A percentile compares a stretch with the other conserved stretches of the same genome.
Evolutionary conservation across 2,113 vertebrate genomes (phyloP).

Genomic region (Python bivittatus): DNA sequence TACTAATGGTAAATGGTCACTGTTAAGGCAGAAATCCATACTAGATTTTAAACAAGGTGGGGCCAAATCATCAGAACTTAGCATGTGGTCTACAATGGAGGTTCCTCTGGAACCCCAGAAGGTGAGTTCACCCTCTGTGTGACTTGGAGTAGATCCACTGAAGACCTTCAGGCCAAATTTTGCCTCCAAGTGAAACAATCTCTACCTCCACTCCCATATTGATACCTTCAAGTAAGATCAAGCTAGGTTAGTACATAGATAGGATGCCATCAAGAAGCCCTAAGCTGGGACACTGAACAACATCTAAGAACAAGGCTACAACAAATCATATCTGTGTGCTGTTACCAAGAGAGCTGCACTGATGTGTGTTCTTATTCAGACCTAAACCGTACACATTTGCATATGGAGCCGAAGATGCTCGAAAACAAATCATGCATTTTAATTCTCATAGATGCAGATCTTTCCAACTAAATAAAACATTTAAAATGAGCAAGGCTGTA

Average conservation of each 20-base stretch:
- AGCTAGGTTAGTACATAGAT: too few species aligned
- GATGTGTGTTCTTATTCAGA: neutral
- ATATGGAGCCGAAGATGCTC: neutral
- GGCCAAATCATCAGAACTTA: neutral
- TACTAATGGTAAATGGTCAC: neutral
- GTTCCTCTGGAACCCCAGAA: neutral
- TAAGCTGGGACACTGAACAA: neutral
- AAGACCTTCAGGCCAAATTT: neutral
- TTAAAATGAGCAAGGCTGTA: slow-evolving; percentile 46
- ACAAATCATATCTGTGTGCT: neutral
- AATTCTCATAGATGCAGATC: slow-evolving; percentile 44
- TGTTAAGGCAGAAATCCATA: neutral
- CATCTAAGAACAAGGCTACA: neutral
- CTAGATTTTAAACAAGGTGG: neutral
- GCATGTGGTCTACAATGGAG: neutral
- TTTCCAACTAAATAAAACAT: slow-evolving; percentile 57
- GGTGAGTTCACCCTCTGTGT: too few species aligned
- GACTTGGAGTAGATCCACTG: neutral
- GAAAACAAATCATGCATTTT: slow-evolving; percentile 24
- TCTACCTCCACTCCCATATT: neutral
- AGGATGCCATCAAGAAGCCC: neutral
- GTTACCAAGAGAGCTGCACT: neutral
- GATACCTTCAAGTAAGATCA: neutral
- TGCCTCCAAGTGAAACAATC: neutral
- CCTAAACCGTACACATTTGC: neutral